Base-by-base conservation (phyloP, 2,888 invertebrate species). In the Panopea generosa region DNA sequence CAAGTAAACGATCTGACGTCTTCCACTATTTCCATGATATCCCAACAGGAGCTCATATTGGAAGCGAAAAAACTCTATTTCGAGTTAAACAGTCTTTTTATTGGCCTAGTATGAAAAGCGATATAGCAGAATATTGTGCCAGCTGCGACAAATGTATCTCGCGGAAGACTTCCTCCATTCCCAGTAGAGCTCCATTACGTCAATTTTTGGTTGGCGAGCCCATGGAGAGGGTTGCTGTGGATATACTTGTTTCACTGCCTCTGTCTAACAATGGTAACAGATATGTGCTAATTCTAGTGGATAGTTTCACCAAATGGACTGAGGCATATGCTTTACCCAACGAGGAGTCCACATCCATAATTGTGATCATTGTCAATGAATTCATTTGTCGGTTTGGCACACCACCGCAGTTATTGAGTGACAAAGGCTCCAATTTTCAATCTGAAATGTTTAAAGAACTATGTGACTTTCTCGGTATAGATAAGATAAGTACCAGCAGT, bases 31-130 rank as follows among this genome's bases (percentile, higher is more conserved):
- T 68, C 26, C 60, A 71, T 60, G 74, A 81, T 26, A 59, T 72
- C 1, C 56, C 63, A 18, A 66, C 63, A 11, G 65, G 66, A n/a
- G 86, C 80, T 18, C 86, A 87, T 52, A n/a, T n/a, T n/a, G n/a
- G n/a, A n/a, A n/a, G n/a, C n/a, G n/a, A n/a, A n/a, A n/a, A 80
- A 9, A 76, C 76, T 2, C 38, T 75, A 3, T 18, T 18, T 16
- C 56, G 33, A 26, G 38, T 71, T 1, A 18, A 60, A 38, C 72
- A 68, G 22, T 7, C 47, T 24, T 77, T 63, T 33, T 77, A 77
- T 24, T 77, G 68, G 55, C 72, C 61, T 0, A 62, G 67, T n/a
- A 45, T 66, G 55, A 52, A 52, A 16, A 40, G 67, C 6, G 16
- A 9, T 14, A 49, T 72, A 7, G 57, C 63, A 2, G 18, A 18